phyloP scores from a whole-genome alignment of 2,797 vertebrate genomes.

The Macroramphosus scolopax region DNA sequence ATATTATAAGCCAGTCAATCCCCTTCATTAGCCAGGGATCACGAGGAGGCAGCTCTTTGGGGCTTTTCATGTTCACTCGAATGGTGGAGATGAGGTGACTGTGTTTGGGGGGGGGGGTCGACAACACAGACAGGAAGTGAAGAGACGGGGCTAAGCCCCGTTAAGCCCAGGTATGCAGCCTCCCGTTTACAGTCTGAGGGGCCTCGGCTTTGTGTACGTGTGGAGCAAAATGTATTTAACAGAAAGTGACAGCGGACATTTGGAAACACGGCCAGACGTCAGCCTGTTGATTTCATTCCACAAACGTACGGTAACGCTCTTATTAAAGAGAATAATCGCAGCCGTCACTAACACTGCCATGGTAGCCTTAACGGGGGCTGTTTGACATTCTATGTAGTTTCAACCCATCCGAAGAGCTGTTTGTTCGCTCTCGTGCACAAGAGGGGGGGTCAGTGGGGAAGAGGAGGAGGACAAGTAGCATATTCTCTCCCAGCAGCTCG shows the following conservation, averaged over 20 bases:
- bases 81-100: slow-evolving; percentile 33
- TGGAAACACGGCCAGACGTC: too few relatives aligned
- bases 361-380: too few relatives aligned
- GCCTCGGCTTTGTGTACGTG: slow-evolving; percentile 13
- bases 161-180: slow-evolving; percentile 38
- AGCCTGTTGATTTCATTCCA: slow-evolving; percentile 9
- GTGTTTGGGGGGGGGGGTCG: slow-evolving; percentile 18
- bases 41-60: slow-evolving; percentile 16
- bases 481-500: slow-evolving; percentile 55
- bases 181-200: slow-evolving; percentile 32
- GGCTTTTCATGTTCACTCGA: slow-evolving; percentile 33
- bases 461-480: slow-evolving; percentile 58
- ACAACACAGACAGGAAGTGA: slow-evolving; percentile 48
- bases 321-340: too few relatives aligned
- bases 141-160: slow-evolving; percentile 43
- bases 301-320: slow-evolving; percentile 15
- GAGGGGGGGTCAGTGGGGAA: too few relatives aligned
- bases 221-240: slow-evolving; percentile 34
- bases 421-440: slow-evolving; percentile 30
- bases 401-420: slow-evolving; percentile 50
- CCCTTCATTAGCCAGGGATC: slow-evolving; percentile 46
- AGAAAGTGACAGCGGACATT: slow-evolving; percentile 28
- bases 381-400: slow-evolving; percentile 67
- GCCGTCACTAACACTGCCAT: too few relatives aligned
- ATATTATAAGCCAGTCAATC: slow-evolving; percentile 28